Base-by-base conservation (phyloP, 2,113 vertebrate species). In the Atherinomorus stipes region DNA sequence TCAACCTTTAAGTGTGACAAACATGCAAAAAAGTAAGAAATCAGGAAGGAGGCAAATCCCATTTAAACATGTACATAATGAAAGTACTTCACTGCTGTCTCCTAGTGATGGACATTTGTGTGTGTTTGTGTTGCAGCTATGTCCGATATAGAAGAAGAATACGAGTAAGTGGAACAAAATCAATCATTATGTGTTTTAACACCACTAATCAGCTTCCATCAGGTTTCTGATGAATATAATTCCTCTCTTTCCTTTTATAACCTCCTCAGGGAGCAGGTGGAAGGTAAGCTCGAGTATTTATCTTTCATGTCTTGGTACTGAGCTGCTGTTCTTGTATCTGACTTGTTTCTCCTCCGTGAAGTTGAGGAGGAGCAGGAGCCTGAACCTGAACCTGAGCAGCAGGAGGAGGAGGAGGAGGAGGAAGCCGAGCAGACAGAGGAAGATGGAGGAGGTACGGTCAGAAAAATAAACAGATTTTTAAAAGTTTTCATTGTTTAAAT, bases 131-230 rank as follows among this genome's bases (percentile, higher is more conserved):
- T 61, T 83, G 47, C 87, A 92, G 90, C 62, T 85, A 95, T 95
- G 94, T 95, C 93, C 52, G 94, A 95, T 21, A 52, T 89, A 73
- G 94, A 94, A 76, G 94, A 95, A 61, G 93, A 94, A 57, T 95
- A 92, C 77, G 93, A 93, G 94, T 95, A 64, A 94, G 94, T 93
- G 80, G 11, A 67, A n/a, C 15, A 53, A 11, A 40, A 59, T 57
- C 21, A 3, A 12, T 49, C 18, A 23, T 22, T n/a, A n/a, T n/a
- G n/a, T n/a, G n/a, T n/a, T n/a, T n/a, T n/a, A n/a, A n/a, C n/a
- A 11, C 26, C 13, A 51, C 12, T 18, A 21, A 15, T 26, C n/a
- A 38, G n/a, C n/a, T 51, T 11, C 11, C 7, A 63, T 5, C 37
- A 8, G 1, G 51, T 28, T 25, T 51, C 1, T 60, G 2, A 45